Conservation (phyloP, 2,888 invertebrate species). For the Muschampia plurimacula region DNA sequence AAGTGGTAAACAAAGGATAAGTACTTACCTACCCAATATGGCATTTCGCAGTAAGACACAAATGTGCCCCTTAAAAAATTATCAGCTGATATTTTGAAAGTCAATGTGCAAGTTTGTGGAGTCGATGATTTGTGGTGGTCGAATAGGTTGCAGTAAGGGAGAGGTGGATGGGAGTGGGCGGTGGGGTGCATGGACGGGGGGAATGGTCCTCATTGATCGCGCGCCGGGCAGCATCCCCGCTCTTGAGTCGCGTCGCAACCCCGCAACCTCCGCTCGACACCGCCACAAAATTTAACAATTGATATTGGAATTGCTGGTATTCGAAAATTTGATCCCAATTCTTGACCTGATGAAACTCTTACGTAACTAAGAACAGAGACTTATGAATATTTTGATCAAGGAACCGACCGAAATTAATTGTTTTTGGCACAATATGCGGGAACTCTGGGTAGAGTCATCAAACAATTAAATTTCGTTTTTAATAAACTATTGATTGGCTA, state of each 20-base stretch:
- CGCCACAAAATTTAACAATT: conserved; percentile 65
- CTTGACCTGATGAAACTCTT: conserved; percentile 49
- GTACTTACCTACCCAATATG: too few relatives aligned
- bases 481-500: too few relatives aligned
- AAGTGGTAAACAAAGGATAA: not conserved
- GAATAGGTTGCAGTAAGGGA: conserved; percentile 56
- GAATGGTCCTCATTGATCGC: conserved; percentile 79
- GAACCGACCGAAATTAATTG: conserved; percentile 40
- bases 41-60: not conserved
- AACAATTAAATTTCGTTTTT: not conserved
- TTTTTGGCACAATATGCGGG: conserved; percentile 10
- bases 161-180: conserved; percentile 50
- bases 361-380: conserved; percentile 32
- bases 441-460: not conserved
- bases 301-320: conserved; percentile 60
- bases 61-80: conserved; percentile 37
- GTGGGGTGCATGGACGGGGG: conserved; percentile 50
- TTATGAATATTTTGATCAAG: conserved; percentile 36
- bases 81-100: conserved; percentile 61
- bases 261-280: conserved; percentile 65
- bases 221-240: conserved; percentile 70
- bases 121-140: conserved; percentile 68
- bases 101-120: conserved; percentile 64
- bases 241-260: conserved; percentile 56
- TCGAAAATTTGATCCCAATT: conserved; percentile 56